Evolutionary conservation across 2,113 vertebrate species (phyloP).

Genomic region (Dasyornis broadbenti): DNA sequence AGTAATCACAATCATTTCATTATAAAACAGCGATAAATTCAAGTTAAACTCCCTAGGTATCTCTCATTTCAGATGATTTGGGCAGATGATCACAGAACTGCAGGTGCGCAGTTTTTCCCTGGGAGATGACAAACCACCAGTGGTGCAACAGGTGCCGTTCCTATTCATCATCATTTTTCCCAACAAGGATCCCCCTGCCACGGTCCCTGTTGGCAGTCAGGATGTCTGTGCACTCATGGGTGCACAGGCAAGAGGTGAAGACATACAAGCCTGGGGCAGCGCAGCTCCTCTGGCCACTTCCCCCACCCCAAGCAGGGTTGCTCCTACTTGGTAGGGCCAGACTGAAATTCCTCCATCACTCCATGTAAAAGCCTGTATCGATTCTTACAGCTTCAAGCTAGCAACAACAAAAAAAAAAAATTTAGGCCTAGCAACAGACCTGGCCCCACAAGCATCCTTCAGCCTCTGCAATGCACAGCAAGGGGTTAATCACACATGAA

Average conservation of each 20-base stretch:
- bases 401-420: background rate
- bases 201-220: rapidly evolving
- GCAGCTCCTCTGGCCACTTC: background rate
- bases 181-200: rapidly evolving
- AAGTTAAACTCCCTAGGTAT: background rate
- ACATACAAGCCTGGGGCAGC: rapidly evolving
- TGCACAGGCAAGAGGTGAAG: rapidly evolving
- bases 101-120: background rate
- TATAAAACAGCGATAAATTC: background rate
- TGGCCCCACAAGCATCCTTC: background rate
- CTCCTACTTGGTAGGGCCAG: background rate
- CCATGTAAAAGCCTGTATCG: background rate
- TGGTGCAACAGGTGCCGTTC: background rate
- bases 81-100: background rate
- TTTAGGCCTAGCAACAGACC: background rate
- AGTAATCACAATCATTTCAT: background rate
- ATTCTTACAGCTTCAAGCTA: background rate
- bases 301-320: background rate
- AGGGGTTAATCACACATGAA: background rate
- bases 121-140: background rate
- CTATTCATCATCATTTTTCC: background rate
- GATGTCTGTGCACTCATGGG: background rate
- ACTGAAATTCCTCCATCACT: background rate
- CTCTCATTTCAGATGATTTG: background rate
- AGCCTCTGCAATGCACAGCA: background rate